Evolutionary conservation across 2,888 invertebrate genomes (phyloP), one percentile per base, ranked within the genome.

Genomic region (Plagodis pulveraria): DNA sequence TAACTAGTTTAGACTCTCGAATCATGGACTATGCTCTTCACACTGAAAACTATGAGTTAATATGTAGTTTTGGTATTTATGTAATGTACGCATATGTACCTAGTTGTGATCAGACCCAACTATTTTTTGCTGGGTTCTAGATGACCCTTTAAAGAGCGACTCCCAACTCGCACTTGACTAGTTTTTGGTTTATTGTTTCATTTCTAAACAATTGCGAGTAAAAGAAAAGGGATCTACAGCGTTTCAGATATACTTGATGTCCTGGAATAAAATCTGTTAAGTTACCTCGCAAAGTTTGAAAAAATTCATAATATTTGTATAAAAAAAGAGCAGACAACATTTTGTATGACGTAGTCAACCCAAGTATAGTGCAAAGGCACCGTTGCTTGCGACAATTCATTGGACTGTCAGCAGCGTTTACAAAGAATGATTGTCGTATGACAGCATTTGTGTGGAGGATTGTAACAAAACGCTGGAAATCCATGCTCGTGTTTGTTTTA

Each of bases 381-480:
- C 69, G 72, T 71, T 69, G 63, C 73, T 73, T 58, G 42, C 69
- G 78, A 77, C 71, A 72, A 70, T 76, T 74, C 40, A 5, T 8
- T 10, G 0, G 2, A 40, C 82, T 86, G 87, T 83, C 87, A 83
- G 73, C 69, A 74, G 71, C 79, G 78, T 82, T 89, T 87, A 83
- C 77, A 84, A 87, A 85, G 86, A 85, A 86, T 87, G 83, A 85
- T 81, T 77, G 78, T 77, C 77, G 74, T 80, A 78, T 86, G 84
- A 83, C 83, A 83, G 76, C 72, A 71, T 74, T 71, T 69, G 62
- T 69, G 69, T 67, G 73, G 73, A 73, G 72, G 77, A 74, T 75
- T 73, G 73, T 69, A 72, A 77, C 77, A 74, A 78, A 82, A 84
- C 77, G 74, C 75, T 70, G 73, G 78, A 82, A 81, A 84, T 81